phyloP scores from a whole-genome alignment of 1,140 invertebrate genomes.

The Solenopsis fugax region DNA sequence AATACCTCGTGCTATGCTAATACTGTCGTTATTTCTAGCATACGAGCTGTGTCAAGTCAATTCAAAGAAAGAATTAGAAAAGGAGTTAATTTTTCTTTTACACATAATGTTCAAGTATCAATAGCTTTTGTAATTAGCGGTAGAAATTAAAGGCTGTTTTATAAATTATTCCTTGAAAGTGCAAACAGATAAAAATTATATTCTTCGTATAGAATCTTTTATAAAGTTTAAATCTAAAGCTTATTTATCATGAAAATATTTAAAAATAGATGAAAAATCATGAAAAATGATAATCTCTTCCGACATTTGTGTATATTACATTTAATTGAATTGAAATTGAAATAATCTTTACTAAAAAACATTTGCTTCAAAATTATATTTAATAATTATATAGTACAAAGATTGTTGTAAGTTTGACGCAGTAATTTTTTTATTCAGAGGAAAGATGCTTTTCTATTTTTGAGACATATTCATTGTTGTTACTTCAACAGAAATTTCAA shows the following conservation, averaged over 20 bases:
- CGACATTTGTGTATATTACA: no score
- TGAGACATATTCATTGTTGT: background rate
- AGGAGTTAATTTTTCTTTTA: background rate
- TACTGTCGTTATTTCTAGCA: background rate
- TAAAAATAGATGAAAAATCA: background rate
- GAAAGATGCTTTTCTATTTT: background rate
- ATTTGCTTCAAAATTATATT: no score
- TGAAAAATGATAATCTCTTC: no score
- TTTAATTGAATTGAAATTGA: no score
- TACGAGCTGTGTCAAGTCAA: background rate
- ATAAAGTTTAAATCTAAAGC: background rate
- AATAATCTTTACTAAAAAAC: no score
- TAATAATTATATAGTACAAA: background rate
- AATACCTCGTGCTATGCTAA: background rate
- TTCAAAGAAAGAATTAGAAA: background rate
- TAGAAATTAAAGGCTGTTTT: background rate
- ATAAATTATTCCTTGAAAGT: background rate
- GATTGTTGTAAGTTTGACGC: background rate
- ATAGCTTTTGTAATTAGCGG: background rate
- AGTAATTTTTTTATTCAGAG: background rate
- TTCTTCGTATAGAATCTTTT: background rate
- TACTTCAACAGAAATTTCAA: background rate
- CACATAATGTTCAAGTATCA: background rate
- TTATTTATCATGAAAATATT: background rate
- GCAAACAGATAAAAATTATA: background rate